Conservation (phyloP, 2,888 invertebrate species). For the Scaptomyza tumidula region DNA sequence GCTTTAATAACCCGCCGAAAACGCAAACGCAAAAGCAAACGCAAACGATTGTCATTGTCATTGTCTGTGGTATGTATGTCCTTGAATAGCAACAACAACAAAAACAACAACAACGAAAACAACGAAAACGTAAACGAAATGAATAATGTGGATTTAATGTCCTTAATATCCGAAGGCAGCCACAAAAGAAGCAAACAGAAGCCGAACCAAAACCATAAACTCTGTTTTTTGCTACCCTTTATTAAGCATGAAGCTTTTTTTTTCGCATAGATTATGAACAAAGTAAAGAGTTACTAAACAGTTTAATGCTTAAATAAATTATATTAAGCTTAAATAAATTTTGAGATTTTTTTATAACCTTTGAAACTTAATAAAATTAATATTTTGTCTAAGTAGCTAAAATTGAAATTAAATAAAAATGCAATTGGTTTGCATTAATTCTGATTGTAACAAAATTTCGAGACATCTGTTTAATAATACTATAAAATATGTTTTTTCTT, state of each 20-base stretch:
- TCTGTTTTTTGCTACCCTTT: slow-evolving; percentile 5
- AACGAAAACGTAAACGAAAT: slow-evolving; percentile 37
- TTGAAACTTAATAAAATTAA: no score
- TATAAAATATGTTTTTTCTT: no score
- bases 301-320: neutral
- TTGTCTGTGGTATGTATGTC: slow-evolving; percentile 19
- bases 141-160: slow-evolving; percentile 76
- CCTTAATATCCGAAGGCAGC: slow-evolving; percentile 68
- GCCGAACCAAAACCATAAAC: slow-evolving; percentile 46
- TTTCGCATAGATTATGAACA: neutral
- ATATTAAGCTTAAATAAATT: no score
- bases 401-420: no score
- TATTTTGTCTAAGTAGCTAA: no score
- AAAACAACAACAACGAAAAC: slow-evolving; percentile 14
- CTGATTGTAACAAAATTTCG: no score
- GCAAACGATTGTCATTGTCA: slow-evolving; percentile 61
- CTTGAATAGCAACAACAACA: slow-evolving; percentile 26
- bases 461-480: no score
- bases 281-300: neutral
- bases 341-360: no score
- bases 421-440: no score
- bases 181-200: slow-evolving; percentile 58
- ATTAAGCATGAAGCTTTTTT: neutral
- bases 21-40: slow-evolving; percentile 23
- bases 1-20: slow-evolving; percentile 63